phyloP scores from a whole-genome alignment of 2,888 invertebrate genomes.

The Mythimna loreyi region DNA sequence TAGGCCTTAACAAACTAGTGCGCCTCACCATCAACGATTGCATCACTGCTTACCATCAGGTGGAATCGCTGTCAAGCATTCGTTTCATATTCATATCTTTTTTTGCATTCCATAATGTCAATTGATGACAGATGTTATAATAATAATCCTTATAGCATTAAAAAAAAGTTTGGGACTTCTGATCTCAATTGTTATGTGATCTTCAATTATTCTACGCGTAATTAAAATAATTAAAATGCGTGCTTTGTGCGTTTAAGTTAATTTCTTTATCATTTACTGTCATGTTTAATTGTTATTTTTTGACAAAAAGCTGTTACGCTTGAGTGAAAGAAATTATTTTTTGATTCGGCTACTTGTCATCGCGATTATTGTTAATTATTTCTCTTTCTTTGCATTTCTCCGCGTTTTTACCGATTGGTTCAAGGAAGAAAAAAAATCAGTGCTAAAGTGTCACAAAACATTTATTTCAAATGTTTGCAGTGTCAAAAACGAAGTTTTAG shows the following conservation, averaged over 20 bases:
- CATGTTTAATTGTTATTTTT: slow-evolving; percentile 38
- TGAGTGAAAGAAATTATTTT: slow-evolving; percentile 43
- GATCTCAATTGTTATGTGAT: not conserved
- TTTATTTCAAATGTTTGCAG: no score
- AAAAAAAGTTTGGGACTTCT: slow-evolving; percentile 38
- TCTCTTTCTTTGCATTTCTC: slow-evolving; percentile 6
- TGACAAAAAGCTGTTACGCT: slow-evolving; percentile 37
- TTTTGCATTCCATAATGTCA: no score
- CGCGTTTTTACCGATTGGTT: not conserved
- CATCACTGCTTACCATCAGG: no score
- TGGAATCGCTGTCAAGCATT: no score
- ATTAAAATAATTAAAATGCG: slow-evolving; percentile 69
- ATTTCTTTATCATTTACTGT: slow-evolving; percentile 52
- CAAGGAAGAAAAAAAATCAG: not conserved
- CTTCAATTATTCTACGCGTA: slow-evolving; percentile 62
- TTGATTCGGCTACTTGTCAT: slow-evolving; percentile 53
- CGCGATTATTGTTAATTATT: slow-evolving; percentile 7
- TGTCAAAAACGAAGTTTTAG: no score
- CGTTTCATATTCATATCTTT: no score
- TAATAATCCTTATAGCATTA: no score
- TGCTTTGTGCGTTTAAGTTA: slow-evolving; percentile 63
- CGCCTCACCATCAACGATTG: no score
- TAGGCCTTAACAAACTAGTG: no score
- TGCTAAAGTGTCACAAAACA: not conserved
- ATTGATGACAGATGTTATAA: no score